These are phyloP conservation scores for Drosophila azteca DNA, from an alignment of 1,140 invertebrate genomes.

Conservation along the genomic window DNA sequence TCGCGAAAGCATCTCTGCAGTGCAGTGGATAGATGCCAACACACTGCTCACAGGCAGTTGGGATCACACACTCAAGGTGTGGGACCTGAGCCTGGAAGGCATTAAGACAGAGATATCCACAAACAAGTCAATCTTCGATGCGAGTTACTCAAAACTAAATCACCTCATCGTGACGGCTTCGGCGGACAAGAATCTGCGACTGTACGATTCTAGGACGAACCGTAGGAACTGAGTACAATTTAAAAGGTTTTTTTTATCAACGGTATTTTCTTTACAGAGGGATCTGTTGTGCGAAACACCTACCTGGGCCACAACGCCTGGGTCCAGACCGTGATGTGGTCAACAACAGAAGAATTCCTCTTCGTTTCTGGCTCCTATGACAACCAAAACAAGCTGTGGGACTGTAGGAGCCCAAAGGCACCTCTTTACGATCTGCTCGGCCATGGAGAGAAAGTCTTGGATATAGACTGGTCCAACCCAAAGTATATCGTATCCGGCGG, in stretches of 20 bases:
- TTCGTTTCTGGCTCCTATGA: constrained; percentile 98
- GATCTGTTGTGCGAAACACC: constrained; percentile 92
- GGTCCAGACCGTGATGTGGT: constrained; percentile 96
- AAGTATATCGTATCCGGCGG: constrained; percentile 95
- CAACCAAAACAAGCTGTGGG: constrained; percentile 96
- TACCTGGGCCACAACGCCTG: constrained; percentile 96
- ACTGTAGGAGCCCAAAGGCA: constrained; percentile 95
- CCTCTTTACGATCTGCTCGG: constrained; percentile 96
- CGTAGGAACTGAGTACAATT: constrained; percentile 85
- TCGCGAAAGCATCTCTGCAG: constrained; percentile 93
- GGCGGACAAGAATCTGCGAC: constrained; percentile 93
- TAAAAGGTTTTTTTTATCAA: not conserved
- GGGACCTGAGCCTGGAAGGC: constrained; percentile 95
- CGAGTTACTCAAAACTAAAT: constrained; percentile 92
- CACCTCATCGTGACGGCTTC: constrained; percentile 92
- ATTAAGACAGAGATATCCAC: constrained; percentile 92
- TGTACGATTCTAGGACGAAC: constrained; percentile 95
- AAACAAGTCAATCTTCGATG: constrained; percentile 94
- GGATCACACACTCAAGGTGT: constrained; percentile 97
- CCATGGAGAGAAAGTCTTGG: constrained; percentile 97
- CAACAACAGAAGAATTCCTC: constrained; percentile 90
- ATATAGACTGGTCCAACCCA: constrained; percentile 96
- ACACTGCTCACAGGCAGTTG: constrained; percentile 93
- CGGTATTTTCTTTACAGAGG: constrained; percentile 86
- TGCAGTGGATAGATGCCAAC: constrained; percentile 91